These are phyloP conservation scores for Pogona vitticeps DNA, from an alignment of 2,113 vertebrate species.

Conservation along the genomic window DNA sequence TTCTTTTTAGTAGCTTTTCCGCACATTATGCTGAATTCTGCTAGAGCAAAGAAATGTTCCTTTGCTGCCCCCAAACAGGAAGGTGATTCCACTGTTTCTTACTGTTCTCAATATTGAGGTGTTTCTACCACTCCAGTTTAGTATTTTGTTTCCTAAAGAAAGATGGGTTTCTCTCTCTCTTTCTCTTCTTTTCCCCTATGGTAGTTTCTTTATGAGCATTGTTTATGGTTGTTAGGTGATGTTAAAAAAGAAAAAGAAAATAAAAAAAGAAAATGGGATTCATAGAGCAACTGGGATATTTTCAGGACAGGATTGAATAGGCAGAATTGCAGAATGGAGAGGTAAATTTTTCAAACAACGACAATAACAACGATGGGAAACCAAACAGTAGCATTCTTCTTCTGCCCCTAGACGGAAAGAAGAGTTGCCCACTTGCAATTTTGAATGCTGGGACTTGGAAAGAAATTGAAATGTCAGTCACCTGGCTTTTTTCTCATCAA, in stretches of 20 bases:
- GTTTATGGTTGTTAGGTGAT: no score
- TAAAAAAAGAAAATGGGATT: background rate
- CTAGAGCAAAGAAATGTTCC: background rate
- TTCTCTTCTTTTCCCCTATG: no score
- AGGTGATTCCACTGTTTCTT: no score
- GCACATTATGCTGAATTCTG: background rate
- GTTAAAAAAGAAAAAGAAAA: no score
- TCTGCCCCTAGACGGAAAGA: background rate
- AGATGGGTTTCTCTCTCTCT: no score
- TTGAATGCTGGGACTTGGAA: background rate
- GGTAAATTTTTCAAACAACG: background rate
- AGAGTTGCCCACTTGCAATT: background rate
- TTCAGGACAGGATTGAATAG: background rate
- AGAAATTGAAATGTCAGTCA: background rate
- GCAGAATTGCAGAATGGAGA: background rate
- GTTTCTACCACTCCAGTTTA: no score
- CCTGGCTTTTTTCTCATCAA: slow-evolving; percentile 41
- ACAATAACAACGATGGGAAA: background rate
- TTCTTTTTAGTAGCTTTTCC: background rate
- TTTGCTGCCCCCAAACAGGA: background rate
- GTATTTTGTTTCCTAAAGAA: no score
- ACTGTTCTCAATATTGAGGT: no score
- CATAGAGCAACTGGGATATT: background rate
- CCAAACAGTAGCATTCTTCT: background rate
- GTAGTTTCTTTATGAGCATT: no score